These are phyloP conservation scores for Aulostomus chinensis DNA, from an alignment of 2,797 vertebrate genomes.

Conservation along the genomic window DNA sequence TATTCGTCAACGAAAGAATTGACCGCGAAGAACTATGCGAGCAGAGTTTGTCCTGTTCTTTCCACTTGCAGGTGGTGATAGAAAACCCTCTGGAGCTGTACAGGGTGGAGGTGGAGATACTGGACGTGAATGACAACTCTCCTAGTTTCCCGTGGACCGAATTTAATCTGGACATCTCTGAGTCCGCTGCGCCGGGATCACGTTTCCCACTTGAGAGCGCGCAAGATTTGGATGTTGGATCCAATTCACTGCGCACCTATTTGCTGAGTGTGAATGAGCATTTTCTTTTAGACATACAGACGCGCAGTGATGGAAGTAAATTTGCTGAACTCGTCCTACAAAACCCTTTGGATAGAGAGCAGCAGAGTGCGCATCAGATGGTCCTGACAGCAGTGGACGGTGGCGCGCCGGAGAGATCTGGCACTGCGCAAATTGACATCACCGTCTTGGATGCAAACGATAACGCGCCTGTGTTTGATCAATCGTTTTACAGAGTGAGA, in stretches of 20 bases:
- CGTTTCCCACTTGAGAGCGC: constrained; percentile 92
- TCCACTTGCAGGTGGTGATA: constrained; percentile 81
- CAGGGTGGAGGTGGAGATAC: constrained; percentile 78
- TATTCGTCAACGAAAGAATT: constrained; percentile 80
- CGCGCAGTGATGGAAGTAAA: constrained; percentile 87
- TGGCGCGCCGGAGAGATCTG: constrained; percentile 85
- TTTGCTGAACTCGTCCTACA: constrained; percentile 90
- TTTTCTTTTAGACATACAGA: constrained; percentile 88
- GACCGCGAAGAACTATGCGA: constrained; percentile 81
- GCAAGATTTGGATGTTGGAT: constrained; percentile 87
- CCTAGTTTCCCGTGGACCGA: constrained; percentile 79
- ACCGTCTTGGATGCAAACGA: constrained; percentile 90
- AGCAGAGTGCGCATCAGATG: constrained; percentile 82
- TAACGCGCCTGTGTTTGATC: constrained; percentile 89
- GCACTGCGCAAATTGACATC: constrained; percentile 84
- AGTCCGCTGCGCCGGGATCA: constrained; percentile 85
- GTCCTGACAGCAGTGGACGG: constrained; percentile 89
- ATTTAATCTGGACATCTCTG: constrained; percentile 82
- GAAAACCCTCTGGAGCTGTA: constrained; percentile 81
- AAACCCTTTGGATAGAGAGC: constrained; percentile 86
- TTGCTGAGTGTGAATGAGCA: constrained; percentile 87
- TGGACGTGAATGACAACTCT: constrained; percentile 81
- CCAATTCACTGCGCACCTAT: constrained; percentile 88
- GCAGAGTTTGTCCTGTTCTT: constrained; percentile 77
- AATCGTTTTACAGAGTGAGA: constrained; percentile 83